Conservation (phyloP, 1,140 invertebrate species). For the Maconellicoccus hirsutus region DNA sequence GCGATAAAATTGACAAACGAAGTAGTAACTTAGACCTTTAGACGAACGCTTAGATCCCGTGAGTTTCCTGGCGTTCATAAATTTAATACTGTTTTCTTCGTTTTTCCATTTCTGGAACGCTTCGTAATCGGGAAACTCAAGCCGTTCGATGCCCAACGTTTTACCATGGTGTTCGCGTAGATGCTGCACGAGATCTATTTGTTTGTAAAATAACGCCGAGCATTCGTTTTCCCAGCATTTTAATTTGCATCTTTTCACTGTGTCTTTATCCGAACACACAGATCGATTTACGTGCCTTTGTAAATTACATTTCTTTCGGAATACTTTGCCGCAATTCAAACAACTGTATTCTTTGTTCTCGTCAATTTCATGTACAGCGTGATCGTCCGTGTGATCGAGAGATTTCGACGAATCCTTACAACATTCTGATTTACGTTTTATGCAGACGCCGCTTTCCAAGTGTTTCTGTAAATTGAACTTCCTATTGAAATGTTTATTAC, state of each 20-base stretch:
- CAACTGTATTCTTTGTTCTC: conserved; percentile 4
- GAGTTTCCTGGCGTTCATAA: neutral
- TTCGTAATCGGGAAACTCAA: neutral
- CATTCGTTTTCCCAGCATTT: neutral
- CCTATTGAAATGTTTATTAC: neutral
- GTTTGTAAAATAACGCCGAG: neutral
- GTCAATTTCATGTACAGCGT: neutral
- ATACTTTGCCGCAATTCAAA: neutral
- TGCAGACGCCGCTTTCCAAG: neutral
- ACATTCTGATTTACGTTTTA: neutral
- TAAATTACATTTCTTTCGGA: neutral
- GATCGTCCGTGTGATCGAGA: neutral
- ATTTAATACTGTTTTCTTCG: conserved; percentile 1
- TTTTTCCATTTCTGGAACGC: neutral
- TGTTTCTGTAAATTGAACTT: conserved; percentile 1
- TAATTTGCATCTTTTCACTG: neutral
- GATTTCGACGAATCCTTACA: neutral
- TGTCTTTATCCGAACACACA: neutral
- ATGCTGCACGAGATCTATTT: neutral
- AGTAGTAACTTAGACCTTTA: neutral
- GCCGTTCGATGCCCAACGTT: neutral
- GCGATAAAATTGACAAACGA: neutral
- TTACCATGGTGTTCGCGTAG: neutral
- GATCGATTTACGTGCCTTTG: neutral
- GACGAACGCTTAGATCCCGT: neutral